Percentiles rank a stretch among this genome's conserved stretches.
Conservation (phyloP, 2,797 vertebrate species). For the Odontamblyopus lacepedii region DNA sequence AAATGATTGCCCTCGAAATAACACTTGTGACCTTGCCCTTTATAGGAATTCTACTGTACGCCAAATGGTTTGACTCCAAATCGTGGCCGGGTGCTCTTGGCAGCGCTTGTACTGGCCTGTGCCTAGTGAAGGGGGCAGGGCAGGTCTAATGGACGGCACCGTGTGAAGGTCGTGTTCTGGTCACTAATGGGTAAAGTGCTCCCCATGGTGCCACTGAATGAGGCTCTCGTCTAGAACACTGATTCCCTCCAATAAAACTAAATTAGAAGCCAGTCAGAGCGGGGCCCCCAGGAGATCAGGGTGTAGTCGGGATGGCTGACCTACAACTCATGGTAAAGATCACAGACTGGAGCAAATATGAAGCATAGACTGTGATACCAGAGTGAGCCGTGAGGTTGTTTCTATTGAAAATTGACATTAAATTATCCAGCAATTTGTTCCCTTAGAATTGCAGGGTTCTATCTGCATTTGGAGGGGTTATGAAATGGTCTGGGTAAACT, state of each 20-base stretch:
- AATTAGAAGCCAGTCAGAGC: conserved; percentile 47
- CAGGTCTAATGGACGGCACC: conserved; percentile 53
- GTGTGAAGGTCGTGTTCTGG: conserved; percentile 65
- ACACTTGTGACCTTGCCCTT: too few relatives aligned
- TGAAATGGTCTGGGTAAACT: too few relatives aligned
- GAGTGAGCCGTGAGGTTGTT: not conserved
- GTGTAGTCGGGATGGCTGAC: conserved; percentile 26
- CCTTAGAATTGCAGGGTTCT: too few relatives aligned
- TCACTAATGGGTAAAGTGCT: conserved; percentile 62
- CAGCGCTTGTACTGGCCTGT: conserved; percentile 9
- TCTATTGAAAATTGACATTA: not conserved
- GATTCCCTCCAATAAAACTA: conserved; percentile 62
- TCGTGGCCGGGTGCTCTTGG: conserved; percentile 24
- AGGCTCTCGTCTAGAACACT: conserved; percentile 57
- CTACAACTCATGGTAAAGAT: conserved; percentile 25
- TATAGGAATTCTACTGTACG: not conserved
- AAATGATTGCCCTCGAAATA: not conserved
- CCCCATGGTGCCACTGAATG: conserved; percentile 56
- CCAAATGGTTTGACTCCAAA: not conserved
- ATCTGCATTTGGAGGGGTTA: too few relatives aligned
- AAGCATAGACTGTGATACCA: not conserved
- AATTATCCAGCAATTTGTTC: too few relatives aligned
- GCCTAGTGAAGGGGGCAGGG: conserved; percentile 38
- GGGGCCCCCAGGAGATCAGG: conserved; percentile 17
- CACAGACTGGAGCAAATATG: conserved; percentile 31